These are phyloP conservation scores for Drosophila nigritarsus DNA, from an alignment of 2,888 invertebrate species.

Conservation along the genomic window DNA sequence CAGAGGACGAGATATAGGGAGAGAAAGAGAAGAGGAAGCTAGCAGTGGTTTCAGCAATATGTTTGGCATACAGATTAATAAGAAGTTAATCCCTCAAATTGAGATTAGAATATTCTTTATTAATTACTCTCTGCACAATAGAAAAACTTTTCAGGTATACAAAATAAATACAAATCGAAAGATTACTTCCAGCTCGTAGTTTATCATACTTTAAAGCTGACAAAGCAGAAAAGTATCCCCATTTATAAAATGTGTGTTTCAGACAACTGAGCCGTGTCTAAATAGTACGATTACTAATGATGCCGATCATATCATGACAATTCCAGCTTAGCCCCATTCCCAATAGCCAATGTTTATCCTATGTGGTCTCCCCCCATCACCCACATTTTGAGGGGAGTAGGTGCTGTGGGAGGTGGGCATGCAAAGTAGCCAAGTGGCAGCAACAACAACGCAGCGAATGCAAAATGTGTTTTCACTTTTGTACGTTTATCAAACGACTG, in stretches of 20 bases:
- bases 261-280: conserved; percentile 20
- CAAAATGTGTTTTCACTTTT: conserved; percentile 76
- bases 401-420: conserved; percentile 20
- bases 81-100: not conserved
- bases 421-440: conserved; percentile 53
- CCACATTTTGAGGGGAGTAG: not conserved
- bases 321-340: conserved; percentile 51
- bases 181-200: conserved; percentile 3
- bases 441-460: conserved; percentile 43
- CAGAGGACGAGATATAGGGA: too few relatives aligned
- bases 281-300: conserved; percentile 51
- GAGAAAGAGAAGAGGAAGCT: not conserved
- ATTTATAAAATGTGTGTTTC: conserved; percentile 19
- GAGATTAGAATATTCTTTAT: not conserved
- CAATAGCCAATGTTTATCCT: conserved; percentile 38
- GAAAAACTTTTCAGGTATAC: not conserved
- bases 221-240: conserved; percentile 18
- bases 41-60: not conserved
- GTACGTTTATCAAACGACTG: conserved; percentile 68
- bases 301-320: conserved; percentile 62
- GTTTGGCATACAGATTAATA: not conserved
- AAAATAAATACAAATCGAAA: not conserved
- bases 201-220: conserved; percentile 31
- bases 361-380: not conserved
- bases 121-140: not conserved